Percentiles rank a stretch among this genome's conserved stretches.
These are phyloP conservation scores for Nematolebias whitei DNA, from an alignment of 2,113 vertebrate genomes.

Conservation along the genomic window DNA sequence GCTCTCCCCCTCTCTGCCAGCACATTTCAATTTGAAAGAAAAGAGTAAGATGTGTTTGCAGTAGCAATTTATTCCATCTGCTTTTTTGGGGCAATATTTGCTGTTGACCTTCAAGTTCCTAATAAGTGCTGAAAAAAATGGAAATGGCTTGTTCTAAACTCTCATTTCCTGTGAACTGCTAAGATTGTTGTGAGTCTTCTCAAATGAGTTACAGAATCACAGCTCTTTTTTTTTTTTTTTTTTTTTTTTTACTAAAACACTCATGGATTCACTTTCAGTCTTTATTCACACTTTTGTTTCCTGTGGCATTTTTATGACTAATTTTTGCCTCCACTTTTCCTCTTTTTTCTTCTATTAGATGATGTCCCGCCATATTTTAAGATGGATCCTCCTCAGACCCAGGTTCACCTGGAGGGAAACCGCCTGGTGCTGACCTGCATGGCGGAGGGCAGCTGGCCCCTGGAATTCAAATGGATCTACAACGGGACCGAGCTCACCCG, in stretches of 20 bases:
- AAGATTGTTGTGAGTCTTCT: constrained; percentile 49
- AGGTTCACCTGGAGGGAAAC: constrained; percentile 96
- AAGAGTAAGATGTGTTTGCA: constrained; percentile 60
- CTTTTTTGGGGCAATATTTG: constrained; percentile 60
- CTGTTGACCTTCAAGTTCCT: constrained; percentile 74
- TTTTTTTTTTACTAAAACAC: no score
- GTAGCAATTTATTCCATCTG: constrained; percentile 56
- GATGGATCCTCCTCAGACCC: constrained; percentile 92
- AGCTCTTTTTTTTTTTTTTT: constrained; percentile 18
- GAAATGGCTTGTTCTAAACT: constrained; percentile 62
- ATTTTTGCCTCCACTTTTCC: not conserved
- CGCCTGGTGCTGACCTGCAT: constrained; percentile 97
- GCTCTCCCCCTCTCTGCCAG: constrained; percentile 62
- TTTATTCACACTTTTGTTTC: constrained; percentile 1
- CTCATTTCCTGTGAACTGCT: constrained; percentile 54
- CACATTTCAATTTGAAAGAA: constrained; percentile 67
- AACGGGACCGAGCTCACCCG: constrained; percentile 91
- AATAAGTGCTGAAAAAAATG: constrained; percentile 69
- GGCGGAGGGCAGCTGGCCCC: constrained; percentile 98
- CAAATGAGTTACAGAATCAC: constrained; percentile 34
- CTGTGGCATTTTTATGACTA: constrained; percentile 3
- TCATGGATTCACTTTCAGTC: not conserved
- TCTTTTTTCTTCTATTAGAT: constrained; percentile 73
- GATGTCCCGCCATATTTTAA: constrained; percentile 97
- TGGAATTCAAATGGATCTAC: constrained; percentile 98